phyloP scores from a whole-genome alignment of 2,888 invertebrate species.

The Cantharis rufa region DNA sequence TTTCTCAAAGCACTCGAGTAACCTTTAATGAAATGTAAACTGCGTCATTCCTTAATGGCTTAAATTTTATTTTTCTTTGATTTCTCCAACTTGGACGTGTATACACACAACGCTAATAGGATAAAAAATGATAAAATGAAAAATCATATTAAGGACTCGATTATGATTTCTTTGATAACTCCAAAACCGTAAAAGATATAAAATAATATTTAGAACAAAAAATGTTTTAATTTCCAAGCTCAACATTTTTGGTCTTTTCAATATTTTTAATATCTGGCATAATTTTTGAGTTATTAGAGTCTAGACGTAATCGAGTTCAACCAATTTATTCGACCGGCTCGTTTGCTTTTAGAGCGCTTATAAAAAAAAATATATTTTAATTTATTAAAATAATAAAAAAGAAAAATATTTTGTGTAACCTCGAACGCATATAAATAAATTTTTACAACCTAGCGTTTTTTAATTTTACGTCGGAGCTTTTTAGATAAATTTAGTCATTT shows the following conservation, averaged over 20 bases:
- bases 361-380: neutral
- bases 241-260: too few relatives aligned
- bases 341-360: neutral
- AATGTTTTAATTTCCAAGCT: too few relatives aligned
- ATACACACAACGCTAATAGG: neutral
- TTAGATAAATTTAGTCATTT: constrained; percentile 14
- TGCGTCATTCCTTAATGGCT: constrained; percentile 10
- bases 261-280: too few relatives aligned
- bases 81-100: neutral
- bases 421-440: neutral
- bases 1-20: neutral
- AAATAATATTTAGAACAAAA: too few relatives aligned
- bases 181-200: too few relatives aligned
- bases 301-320: too few relatives aligned
- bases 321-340: neutral
- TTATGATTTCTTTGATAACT: too few relatives aligned
- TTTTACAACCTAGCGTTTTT: neutral
- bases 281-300: too few relatives aligned
- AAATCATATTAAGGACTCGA: too few relatives aligned
- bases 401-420: neutral
- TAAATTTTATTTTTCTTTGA: constrained; percentile 2
- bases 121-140: neutral
- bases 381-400: neutral
- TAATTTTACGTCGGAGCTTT: constrained; percentile 6
- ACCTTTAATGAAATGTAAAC: constrained; percentile 20